A percentile compares a stretch with the other conserved stretches of the same genome.
phyloP scores from a whole-genome alignment of 1,140 invertebrate species.

The Penaeus indicus region DNA sequence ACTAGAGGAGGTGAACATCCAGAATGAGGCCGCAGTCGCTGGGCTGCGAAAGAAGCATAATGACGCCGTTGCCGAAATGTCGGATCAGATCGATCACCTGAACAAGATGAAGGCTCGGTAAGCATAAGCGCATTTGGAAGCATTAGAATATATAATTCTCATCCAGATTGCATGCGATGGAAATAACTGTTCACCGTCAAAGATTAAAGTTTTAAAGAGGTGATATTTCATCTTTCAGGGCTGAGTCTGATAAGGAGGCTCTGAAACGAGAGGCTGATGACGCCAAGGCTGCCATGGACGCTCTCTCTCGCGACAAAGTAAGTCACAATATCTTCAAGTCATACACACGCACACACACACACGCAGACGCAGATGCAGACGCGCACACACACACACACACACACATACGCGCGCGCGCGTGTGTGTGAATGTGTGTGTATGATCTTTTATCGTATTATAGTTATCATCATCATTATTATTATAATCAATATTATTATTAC shows the following conservation, averaged over 20 bases:
- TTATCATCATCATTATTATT: too few species aligned
- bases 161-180: too few species aligned
- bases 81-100: conserved; percentile 53
- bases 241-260: conserved; percentile 50
- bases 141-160: too few species aligned
- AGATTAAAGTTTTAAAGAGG: too few species aligned
- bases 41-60: conserved; percentile 50
- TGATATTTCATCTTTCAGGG: not conserved
- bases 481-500: too few species aligned
- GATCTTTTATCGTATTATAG: too few species aligned
- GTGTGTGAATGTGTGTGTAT: too few species aligned
- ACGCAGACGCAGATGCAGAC: too few species aligned
- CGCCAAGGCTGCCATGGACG: conserved; percentile 53
- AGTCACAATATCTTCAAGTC: not conserved
- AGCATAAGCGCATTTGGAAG: not conserved
- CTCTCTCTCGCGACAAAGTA: conserved; percentile 44
- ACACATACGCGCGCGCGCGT: too few species aligned
- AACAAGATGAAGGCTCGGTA: conserved; percentile 59
- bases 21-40: conserved; percentile 75
- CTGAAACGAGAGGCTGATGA: conserved; percentile 56
- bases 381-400: too few species aligned
- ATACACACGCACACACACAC: too few species aligned
- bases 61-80: conserved; percentile 51
- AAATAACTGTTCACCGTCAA: too few species aligned
- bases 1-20: conserved; percentile 71